Base-by-base conservation (phyloP, 2,888 invertebrate genomes). In the Stenurella melanura region DNA sequence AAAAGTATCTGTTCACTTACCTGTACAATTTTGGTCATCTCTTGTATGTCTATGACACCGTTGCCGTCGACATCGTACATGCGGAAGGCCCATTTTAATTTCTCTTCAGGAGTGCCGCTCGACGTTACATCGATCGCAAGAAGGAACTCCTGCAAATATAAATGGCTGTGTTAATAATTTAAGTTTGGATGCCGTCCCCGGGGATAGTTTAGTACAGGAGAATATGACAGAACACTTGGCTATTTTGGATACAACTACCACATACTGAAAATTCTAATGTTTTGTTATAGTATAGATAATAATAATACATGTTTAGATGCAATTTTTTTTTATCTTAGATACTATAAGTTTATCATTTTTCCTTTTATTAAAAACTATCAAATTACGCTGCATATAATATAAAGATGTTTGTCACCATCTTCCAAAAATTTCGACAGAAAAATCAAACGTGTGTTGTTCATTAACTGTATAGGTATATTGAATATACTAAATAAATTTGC, bases 1-100 rank as follows among this genome's bases (percentile, higher is more conserved):
- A 34, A 26, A 26, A 7, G 0, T 6, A 9, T 34, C 7, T 34
- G 30, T 7, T 6, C 2, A 12, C 77, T 89, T 90, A 98, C 98
- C 96, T 98, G 98, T 83, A 98, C 98, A 89, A 98, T 98, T 93
- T 98, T 98, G 82, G 97, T 97, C 98, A 98, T 98, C 93, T 98
- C 98, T 90, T 97, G 97, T 87, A 98, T 97, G 90, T 98, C 98
- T 90, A 98, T 98, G 86, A 97, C 97, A 78, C 98, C 98, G 89
- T 98, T 98, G 67, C 98, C 97, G 90, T 98, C 98, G 61, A 98
- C 98, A 90, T 98, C 98, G 90, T 98, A 98, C 97, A 98, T 98
- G 89, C 98, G 95, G 93, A 98, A 98, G 81, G 98, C 98, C 98
- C 98, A 98, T 91, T 98, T 98, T 82, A 98, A 93, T 90, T 98